Conservation (phyloP, 2,113 vertebrate genomes). For the Chloebia gouldiae region DNA sequence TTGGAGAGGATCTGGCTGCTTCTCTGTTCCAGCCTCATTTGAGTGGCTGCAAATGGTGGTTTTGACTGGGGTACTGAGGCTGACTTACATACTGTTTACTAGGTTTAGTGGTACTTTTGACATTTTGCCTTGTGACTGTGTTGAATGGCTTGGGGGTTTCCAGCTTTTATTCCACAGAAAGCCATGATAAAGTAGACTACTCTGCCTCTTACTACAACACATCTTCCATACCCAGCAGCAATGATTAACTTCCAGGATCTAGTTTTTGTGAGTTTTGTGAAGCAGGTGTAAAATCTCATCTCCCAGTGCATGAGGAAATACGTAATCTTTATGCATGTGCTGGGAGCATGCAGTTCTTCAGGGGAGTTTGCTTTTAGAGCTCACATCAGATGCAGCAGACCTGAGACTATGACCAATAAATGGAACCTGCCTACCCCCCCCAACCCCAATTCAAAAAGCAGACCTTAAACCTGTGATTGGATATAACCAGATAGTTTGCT, state of each 20-base stretch:
- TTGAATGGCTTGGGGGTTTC: neutral
- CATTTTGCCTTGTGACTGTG: neutral
- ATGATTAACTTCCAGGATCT: neutral
- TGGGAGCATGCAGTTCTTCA: neutral
- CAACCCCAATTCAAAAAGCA: neutral
- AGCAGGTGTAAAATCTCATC: neutral
- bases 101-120: neutral
- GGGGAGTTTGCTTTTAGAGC: neutral
- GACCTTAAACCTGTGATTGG: neutral
- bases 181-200: neutral
- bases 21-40: neutral
- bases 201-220: neutral
- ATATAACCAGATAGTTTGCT: neutral
- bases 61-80: neutral
- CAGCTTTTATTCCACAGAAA: neutral
- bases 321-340: neutral
- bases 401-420: neutral
- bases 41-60: neutral
- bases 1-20: neutral
- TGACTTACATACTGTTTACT: neutral
- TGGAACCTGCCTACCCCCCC: fast-evolving
- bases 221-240: neutral
- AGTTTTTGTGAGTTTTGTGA: neutral
- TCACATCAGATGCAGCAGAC: neutral
- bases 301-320: neutral